phyloP scores from a whole-genome alignment of 1,140 invertebrate species.

The Contarinia nasturtii region DNA sequence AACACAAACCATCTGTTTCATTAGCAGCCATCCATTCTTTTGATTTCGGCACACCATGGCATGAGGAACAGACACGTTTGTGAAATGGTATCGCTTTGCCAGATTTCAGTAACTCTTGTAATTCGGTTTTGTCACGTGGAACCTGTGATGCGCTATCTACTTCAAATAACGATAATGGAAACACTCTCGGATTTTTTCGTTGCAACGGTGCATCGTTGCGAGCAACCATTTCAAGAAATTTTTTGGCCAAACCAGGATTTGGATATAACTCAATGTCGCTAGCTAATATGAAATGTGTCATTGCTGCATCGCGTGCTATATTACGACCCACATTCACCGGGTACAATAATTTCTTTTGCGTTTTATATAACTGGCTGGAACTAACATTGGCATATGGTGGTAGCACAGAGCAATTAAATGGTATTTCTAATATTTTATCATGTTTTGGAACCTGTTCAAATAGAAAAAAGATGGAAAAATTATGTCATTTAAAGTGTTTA shows the following conservation, averaged over 20 bases:
- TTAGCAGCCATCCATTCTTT: constrained; percentile 61
- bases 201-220: constrained; percentile 41
- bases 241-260: constrained; percentile 50
- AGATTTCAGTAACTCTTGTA: constrained; percentile 53
- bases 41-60: constrained; percentile 70
- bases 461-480: constrained; percentile 1
- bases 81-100: constrained; percentile 77
- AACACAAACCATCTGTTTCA: constrained; percentile 32
- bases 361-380: constrained; percentile 50
- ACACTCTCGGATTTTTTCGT: constrained; percentile 20
- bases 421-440: constrained; percentile 33
- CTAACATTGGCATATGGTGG: constrained; percentile 48
- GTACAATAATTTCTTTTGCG: constrained; percentile 59
- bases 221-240: constrained; percentile 67
- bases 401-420: constrained; percentile 46
- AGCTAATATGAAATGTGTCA: constrained; percentile 66
- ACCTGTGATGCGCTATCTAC: constrained; percentile 26
- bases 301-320: constrained; percentile 58
- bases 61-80: constrained; percentile 70
- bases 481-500: not conserved
- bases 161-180: constrained; percentile 21
- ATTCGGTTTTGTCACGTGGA: constrained; percentile 50
- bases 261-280: constrained; percentile 81
- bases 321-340: constrained; percentile 78
- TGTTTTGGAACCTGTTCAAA: constrained; percentile 40